Evolutionary conservation across 2,888 invertebrate species (phyloP).

Genomic region (Hirtodrosophila trivittata): DNA sequence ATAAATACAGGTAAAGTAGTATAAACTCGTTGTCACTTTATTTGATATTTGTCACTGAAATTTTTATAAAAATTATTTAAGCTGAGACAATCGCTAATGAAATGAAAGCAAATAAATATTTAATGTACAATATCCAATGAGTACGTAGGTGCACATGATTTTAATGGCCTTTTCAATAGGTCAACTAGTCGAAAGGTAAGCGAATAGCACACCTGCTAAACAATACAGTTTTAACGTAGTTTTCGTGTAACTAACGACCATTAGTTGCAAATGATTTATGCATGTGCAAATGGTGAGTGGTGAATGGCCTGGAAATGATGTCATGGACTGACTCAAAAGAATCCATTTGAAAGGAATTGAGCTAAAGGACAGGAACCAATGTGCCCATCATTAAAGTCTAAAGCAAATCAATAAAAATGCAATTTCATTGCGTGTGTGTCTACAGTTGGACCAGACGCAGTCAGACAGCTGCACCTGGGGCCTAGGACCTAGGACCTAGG

Average conservation of each 20-base stretch:
- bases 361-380: conserved; percentile 7
- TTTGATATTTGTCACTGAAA: no score
- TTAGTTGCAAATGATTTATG: conserved; percentile 36
- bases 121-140: no score
- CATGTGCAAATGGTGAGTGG: conserved; percentile 13
- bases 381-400: conserved; percentile 31
- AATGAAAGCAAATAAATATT: no score
- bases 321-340: conserved; percentile 28
- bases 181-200: conserved; percentile 32
- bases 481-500: background rate
- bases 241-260: conserved; percentile 16
- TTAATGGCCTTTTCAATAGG: conserved; percentile 27
- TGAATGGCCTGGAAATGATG: conserved; percentile 37
- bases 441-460: conserved; percentile 7
- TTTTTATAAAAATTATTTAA: no score
- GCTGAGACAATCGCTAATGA: no score
- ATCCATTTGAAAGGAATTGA: conserved; percentile 1
- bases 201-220: conserved; percentile 36
- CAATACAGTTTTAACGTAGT: background rate
- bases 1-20: no score
- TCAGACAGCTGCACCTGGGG: background rate
- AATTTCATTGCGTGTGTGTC: conserved; percentile 23
- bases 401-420: conserved; percentile 54
- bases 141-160: background rate
- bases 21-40: no score